Conservation (phyloP, 2,113 vertebrate species). For the Corythaeola cristata region DNA sequence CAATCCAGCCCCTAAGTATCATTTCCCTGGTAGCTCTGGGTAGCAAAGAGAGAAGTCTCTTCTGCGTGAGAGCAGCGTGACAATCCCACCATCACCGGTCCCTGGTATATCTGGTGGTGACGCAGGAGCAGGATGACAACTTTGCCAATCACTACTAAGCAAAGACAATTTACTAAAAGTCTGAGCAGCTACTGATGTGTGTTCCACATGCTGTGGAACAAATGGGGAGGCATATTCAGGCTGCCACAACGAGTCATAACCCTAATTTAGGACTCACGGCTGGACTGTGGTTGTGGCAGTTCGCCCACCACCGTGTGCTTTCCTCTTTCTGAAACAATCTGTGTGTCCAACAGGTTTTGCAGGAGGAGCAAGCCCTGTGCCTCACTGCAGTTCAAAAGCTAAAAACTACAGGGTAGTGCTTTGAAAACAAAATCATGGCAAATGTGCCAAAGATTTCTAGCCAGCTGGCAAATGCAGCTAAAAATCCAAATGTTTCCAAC, state of each 20-base stretch:
- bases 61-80: not conserved
- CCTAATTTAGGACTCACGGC: not conserved
- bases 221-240: not conserved
- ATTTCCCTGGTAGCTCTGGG: not conserved
- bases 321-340: not conserved
- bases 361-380: not conserved
- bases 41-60: not conserved
- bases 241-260: not conserved
- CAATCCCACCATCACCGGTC: rapidly evolving
- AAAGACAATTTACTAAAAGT: not conserved
- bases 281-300: rapidly evolving
- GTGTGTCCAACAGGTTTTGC: not conserved
- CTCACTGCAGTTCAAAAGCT: not conserved
- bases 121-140: rapidly evolving
- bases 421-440: not conserved
- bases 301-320: rapidly evolving
- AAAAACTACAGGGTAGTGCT: not conserved
- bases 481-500: not conserved
- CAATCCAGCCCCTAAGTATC: not conserved
- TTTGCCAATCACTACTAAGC: not conserved
- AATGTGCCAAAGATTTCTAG: not conserved
- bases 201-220: not conserved
- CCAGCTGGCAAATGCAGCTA: not conserved
- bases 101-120: rapidly evolving
- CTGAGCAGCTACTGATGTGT: not conserved